Percentiles rank a stretch among this genome's conserved stretches.
Evolutionary conservation across 2,797 vertebrate genomes (phyloP).

Genomic region (Poeciliopsis presidionis): DNA sequence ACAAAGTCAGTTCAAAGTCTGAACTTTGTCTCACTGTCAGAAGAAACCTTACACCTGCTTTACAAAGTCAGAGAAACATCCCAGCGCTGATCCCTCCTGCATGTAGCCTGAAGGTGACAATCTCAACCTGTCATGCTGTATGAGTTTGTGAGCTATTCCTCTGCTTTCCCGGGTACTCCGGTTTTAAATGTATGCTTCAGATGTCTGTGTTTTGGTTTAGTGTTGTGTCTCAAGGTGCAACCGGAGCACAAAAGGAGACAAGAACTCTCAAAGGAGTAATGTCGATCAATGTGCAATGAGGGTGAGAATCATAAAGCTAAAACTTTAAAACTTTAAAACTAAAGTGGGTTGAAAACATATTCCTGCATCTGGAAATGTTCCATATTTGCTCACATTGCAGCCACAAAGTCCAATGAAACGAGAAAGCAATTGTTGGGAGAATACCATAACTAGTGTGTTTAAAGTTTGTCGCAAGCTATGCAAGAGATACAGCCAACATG

Average conservation of each 20-base stretch:
- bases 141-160: conserved; percentile 14
- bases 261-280: conserved; percentile 45
- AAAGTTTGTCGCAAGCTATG: background rate
- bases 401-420: background rate
- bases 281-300: conserved; percentile 34
- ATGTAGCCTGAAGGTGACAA: conserved; percentile 44
- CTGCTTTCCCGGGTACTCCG: conserved; percentile 27
- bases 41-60: conserved; percentile 66
- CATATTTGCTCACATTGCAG: background rate
- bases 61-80: conserved; percentile 39
- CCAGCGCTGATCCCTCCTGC: conserved; percentile 53
- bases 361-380: background rate
- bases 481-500: background rate
- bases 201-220: conserved; percentile 31
- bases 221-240: conserved; percentile 53
- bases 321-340: background rate
- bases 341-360: background rate
- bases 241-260: conserved; percentile 48
- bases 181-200: conserved; percentile 24
- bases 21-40: conserved; percentile 48
- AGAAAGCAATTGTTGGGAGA: background rate
- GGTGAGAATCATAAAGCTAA: conserved; percentile 6
- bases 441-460: background rate
- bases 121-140: conserved; percentile 44
- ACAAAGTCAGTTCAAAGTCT: conserved; percentile 67